Conservation (phyloP, 1,140 invertebrate genomes). For the Tigriopus japonicus region DNA sequence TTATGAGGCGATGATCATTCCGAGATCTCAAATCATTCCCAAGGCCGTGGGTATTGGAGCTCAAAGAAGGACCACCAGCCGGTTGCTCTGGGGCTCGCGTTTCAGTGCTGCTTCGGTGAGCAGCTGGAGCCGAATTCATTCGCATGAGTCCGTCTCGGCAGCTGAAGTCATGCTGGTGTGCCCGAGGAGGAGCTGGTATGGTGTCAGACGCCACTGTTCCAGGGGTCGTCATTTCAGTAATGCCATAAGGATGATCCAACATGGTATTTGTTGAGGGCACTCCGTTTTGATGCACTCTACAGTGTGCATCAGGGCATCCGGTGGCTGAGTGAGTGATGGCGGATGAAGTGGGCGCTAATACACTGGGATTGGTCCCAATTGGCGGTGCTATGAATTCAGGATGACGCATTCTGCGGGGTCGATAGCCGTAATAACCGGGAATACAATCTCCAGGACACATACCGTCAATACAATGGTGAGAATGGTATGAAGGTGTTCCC, state of each 20-base stretch:
- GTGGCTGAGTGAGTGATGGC: background rate
- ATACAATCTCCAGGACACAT: background rate
- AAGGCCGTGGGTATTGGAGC: too few relatives aligned
- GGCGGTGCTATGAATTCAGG: slow-evolving; percentile 3
- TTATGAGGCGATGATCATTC: slow-evolving; percentile 2
- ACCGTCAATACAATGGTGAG: background rate
- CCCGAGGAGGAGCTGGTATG: background rate
- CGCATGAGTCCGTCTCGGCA: background rate
- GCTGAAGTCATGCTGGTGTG: background rate
- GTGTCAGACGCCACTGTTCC: background rate
- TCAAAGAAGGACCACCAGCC: too few relatives aligned
- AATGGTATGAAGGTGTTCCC: background rate
- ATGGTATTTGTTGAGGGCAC: too few relatives aligned
- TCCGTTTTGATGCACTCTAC: background rate
- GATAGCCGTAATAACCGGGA: background rate
- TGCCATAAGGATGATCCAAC: too few relatives aligned
- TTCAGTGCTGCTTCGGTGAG: too few relatives aligned
- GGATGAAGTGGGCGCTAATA: too few relatives aligned
- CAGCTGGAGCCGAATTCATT: background rate
- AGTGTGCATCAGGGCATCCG: slow-evolving; percentile 3
- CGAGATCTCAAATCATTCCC: background rate
- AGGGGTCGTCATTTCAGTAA: too few relatives aligned
- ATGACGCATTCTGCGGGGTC: background rate
- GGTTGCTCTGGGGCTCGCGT: too few relatives aligned
- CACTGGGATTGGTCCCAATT: background rate